A percentile compares a stretch with the other conserved stretches of the same genome.
Evolutionary conservation across 2,113 vertebrate genomes (phyloP).

Genomic region (Bubo blakistoni): DNA sequence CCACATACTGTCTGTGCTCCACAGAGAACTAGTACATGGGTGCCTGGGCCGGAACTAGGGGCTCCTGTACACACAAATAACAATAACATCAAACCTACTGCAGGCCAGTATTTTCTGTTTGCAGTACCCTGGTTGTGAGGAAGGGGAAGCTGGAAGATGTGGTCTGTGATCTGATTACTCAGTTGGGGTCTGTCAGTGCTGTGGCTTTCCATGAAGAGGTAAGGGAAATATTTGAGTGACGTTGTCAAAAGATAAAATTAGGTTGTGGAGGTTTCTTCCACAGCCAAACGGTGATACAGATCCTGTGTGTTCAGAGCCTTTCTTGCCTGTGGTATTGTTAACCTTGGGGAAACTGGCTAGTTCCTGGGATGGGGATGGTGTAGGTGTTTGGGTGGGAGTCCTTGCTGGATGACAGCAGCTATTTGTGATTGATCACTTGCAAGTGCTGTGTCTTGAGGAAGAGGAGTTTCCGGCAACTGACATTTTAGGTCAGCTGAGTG

Average conservation of each 20-base stretch:
- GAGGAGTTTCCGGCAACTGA: neutral
- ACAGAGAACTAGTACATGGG: neutral
- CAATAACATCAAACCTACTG: neutral
- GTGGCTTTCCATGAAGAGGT: slow-evolving; percentile 84
- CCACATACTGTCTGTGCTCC: neutral
- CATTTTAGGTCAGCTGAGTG: neutral
- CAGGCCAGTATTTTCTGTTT: neutral
- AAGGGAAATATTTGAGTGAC: neutral
- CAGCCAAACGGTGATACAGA: neutral
- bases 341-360: neutral
- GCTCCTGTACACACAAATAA: neutral
- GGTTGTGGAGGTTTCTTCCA: neutral
- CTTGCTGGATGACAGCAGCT: neutral
- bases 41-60: neutral
- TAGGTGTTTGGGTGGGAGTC: neutral
- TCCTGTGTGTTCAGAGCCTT: neutral
- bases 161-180: slow-evolving; percentile 73
- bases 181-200: slow-evolving; percentile 74
- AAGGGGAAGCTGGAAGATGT: slow-evolving; percentile 80
- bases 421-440: neutral
- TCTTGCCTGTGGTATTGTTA: neutral
- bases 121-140: slow-evolving; percentile 79
- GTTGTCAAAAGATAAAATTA: neutral
- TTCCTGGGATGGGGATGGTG: neutral
- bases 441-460: neutral